Evolutionary conservation across 1,140 invertebrate genomes (phyloP).

Genomic region (Meteorus sp.): DNA sequence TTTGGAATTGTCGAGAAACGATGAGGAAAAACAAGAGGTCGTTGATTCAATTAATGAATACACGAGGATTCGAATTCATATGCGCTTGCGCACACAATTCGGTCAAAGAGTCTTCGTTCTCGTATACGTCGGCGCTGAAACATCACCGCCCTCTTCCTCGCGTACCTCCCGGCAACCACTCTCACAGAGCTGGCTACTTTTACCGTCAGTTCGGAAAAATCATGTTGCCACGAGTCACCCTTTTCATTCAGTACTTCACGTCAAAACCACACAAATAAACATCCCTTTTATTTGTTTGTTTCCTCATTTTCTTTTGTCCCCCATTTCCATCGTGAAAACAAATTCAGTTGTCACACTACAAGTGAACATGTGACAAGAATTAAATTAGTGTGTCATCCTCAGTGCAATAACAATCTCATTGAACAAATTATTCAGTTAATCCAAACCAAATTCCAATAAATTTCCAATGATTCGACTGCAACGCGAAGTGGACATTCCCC

Average conservation of each 20-base stretch:
- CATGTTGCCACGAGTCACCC: background rate
- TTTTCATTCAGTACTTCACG: too few species aligned
- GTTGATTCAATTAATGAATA: slow-evolving; percentile 34
- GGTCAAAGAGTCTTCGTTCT: background rate
- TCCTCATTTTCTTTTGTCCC: background rate
- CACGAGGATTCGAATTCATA: slow-evolving; percentile 28
- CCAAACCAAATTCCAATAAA: too few species aligned
- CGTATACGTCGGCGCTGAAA: slow-evolving; percentile 4
- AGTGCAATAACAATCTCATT: too few species aligned
- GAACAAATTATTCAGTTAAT: too few species aligned
- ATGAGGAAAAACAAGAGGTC: slow-evolving; percentile 32
- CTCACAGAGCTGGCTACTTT: background rate
- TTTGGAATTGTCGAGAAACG: too few species aligned
- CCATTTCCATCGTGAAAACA: too few species aligned
- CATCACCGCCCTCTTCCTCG: background rate
- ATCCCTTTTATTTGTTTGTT: background rate
- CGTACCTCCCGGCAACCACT: background rate
- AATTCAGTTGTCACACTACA: too few species aligned
- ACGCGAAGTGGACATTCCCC: too few species aligned
- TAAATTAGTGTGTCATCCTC: too few species aligned
- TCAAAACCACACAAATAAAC: too few species aligned
- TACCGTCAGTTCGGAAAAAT: slow-evolving; percentile 9
- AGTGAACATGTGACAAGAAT: too few species aligned
- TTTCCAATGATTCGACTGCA: too few species aligned
- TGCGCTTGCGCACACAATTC: slow-evolving; percentile 20